These are phyloP conservation scores for Drosophila kokeensis DNA, from an alignment of 2,888 invertebrate species.

Conservation along the genomic window DNA sequence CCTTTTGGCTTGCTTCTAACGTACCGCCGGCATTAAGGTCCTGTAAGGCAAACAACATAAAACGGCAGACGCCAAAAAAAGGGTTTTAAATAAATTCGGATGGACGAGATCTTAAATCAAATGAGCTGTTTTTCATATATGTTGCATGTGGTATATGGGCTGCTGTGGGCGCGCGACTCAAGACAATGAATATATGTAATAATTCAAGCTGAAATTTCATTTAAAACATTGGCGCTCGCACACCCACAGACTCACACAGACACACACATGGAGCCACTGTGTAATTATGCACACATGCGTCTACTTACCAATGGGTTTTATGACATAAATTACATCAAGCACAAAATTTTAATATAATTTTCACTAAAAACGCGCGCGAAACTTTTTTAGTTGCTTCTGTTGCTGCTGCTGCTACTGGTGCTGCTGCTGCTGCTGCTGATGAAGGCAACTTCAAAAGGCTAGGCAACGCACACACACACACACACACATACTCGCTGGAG, in stretches of 20 bases:
- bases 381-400: conserved; percentile 68
- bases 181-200: conserved; percentile 45
- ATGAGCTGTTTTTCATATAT: conserved; percentile 8
- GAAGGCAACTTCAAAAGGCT: conserved; percentile 50
- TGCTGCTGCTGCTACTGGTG: conserved; percentile 29
- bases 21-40: conserved; percentile 18
- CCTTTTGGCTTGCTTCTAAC: conserved; percentile 35
- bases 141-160: conserved; percentile 6
- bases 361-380: conserved; percentile 81
- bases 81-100: conserved; percentile 55
- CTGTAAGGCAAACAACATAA: conserved; percentile 41
- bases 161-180: conserved; percentile 19
- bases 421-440: conserved; percentile 27
- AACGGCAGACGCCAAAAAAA: conserved; percentile 43
- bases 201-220: conserved; percentile 70
- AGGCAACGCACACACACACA: conserved; percentile 24
- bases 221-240: conserved; percentile 61
- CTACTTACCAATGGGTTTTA: conserved; percentile 62
- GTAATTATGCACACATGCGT: conserved; percentile 65
- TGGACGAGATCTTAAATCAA: conserved; percentile 43
- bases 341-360: conserved; percentile 84
- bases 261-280: conserved; percentile 12
- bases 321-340: conserved; percentile 84
- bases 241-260: conserved; percentile 1
- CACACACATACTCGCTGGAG: conserved; percentile 6